Base-by-base conservation (phyloP, 2,888 invertebrate genomes). In the Junonia oenone region DNA sequence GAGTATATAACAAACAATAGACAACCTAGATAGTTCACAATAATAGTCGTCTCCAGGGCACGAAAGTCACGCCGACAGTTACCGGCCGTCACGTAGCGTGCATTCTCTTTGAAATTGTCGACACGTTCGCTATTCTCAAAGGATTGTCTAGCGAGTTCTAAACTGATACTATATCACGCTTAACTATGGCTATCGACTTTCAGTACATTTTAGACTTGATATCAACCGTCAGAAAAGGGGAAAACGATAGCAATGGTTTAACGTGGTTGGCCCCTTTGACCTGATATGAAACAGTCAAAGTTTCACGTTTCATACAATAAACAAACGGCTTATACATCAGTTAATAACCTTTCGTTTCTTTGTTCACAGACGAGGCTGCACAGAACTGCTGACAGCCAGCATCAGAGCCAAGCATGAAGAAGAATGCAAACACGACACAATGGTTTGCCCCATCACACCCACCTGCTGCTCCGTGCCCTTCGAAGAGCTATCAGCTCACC, bases 351-450 rank as follows among this genome's bases (percentile, higher is more conserved):
- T 0, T 19, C 38, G 17, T 38, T 38, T 40, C 19, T 1, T 83
- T 83, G 68, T 73, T 64, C 61, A 58, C 80, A 91, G 90, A 74
- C 88, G 89, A 64, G 90, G 91, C 54, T 91, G 91, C 69, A 83
- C 80, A 61, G 87, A 86, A 49, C 76, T 86, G 19, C 72, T 91
- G 26, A 86, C 86, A 51, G 79, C 87, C 3, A 67, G 67, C 37
- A 81, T 76, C 5, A 78, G 90, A 66, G 74, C 73, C 0, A 87
- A 85, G 51, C 91, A 91, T 64, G 91, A 91, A 64, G 85, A 88
- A 64, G 81, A 78, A 27, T 90, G 91, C 71, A 85, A 86, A 63
- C 81, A 72, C 59, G 90, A 90, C 67, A 84, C 88, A 51, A 85
- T 91, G 82, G 73, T 74, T 56, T 91, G 90, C 50, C 90, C 90